Base-by-base conservation (phyloP, 2,113 vertebrate genomes). In the Tretioscincus oriximinensis region DNA sequence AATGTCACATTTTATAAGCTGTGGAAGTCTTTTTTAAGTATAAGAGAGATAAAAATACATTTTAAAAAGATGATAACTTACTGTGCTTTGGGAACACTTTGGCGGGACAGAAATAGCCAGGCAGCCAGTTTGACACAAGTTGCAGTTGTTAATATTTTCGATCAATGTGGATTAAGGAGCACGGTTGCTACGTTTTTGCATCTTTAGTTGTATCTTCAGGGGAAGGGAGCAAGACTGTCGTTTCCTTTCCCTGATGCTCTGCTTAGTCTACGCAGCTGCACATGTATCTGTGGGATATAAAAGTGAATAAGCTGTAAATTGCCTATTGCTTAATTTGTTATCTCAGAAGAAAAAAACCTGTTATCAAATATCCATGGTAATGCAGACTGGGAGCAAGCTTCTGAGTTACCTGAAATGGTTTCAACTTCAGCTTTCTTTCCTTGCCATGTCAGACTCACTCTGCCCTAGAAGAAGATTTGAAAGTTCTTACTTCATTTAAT, bases 131-230 rank as follows among this genome's bases (percentile, higher is more conserved):
- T 28, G 47, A 35, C 28, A 16, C 41, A 61, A n/a, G 47, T 54
- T 20, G 66, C 58, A 63, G 66, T 68, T 80, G 72, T 76, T 80
- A 76, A 80, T 71, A 75, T 76, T 79, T 54, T 47, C 72, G 71
- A 6, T 71, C 64, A 72, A 45, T 51, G 29, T 24, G 68, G 58
- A 76, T 76, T 80, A 81, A 72, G 60, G 67, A 67, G 76, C 72
- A 70, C 18, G 2, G 26, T 85, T 84, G 67, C 73, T 22, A 75
- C 77, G 72, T 72, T 72, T 65, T 68, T 74, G 64, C 64, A 73
- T 69, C 51, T 74, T 31, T 41, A 47, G 35, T 83, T 84, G 54
- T 51, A 20, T 73, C 28, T 74, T 35, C 26, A 28, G 64, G 9
- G 28, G 26, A 24, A 66, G 61, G 49, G 7, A 14, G 3, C 7